Evolutionary conservation across 2,797 vertebrate species (phyloP).

Genomic region (Anguilla megastoma): DNA sequence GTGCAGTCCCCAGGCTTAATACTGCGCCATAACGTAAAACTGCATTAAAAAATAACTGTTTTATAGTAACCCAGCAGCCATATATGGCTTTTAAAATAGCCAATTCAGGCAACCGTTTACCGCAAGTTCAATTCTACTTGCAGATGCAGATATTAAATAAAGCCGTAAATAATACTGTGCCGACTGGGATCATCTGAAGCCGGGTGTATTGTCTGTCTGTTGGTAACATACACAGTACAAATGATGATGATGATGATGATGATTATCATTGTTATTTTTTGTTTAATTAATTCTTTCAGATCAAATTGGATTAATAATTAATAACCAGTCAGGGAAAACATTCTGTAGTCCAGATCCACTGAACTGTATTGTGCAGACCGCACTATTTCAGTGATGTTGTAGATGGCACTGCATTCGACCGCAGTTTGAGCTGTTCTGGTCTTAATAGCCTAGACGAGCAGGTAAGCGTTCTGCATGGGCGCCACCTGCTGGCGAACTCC

Average conservation of each 20-base stretch:
- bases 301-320: background rate
- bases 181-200: background rate
- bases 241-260: background rate
- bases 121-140: background rate
- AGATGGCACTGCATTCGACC: background rate
- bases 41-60: background rate
- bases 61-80: background rate
- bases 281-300: background rate
- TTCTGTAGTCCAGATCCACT: background rate
- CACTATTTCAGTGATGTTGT: background rate
- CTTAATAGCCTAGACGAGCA: background rate
- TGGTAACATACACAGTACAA: background rate
- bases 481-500: background rate
- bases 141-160: background rate
- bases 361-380: background rate
- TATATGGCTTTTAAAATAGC: background rate
- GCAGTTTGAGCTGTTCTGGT: background rate
- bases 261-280: background rate
- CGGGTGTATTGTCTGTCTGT: no score
- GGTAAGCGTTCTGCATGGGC: background rate
- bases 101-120: background rate
- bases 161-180: background rate
- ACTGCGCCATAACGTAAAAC: conserved; percentile 14
- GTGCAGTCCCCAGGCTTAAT: conserved; percentile 10
- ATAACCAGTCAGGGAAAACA: conserved; percentile 4